These are phyloP conservation scores for Psittacula cyanocephala DNA, from an alignment of 2,113 vertebrate genomes.

Conservation along the genomic window DNA sequence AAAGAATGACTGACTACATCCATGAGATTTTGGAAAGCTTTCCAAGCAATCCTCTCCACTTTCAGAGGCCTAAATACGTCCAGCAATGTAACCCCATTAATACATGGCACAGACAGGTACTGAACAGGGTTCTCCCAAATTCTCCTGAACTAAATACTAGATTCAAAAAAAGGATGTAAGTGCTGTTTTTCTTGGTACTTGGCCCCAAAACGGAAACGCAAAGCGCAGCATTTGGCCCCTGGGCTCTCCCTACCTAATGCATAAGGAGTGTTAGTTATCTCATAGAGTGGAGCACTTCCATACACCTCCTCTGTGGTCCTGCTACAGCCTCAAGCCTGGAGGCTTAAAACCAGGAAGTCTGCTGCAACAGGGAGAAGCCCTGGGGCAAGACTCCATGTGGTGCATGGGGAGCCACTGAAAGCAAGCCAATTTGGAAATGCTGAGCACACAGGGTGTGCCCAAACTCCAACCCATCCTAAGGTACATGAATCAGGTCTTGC, in stretches of 20 bases:
- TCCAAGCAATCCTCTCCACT: background rate
- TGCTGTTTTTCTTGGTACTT: background rate
- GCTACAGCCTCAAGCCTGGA: constrained; percentile 33
- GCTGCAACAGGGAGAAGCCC: constrained; percentile 33
- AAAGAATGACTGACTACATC: background rate
- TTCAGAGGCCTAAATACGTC: background rate
- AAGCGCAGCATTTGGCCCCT: background rate
- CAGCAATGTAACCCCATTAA: background rate
- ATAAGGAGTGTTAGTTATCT: background rate
- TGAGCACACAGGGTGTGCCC: constrained; percentile 61
- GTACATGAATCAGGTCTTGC: constrained; percentile 52
- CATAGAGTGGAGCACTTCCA: background rate
- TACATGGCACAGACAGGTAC: background rate
- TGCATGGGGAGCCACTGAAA: constrained; percentile 22
- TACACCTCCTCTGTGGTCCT: constrained; percentile 42
- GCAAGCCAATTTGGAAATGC: constrained; percentile 63
- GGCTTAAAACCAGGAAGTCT: constrained; percentile 62
- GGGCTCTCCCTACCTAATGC: background rate
- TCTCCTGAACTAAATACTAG: background rate
- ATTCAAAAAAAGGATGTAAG: background rate
- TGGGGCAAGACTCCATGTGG: background rate
- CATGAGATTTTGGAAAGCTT: background rate
- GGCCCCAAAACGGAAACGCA: background rate
- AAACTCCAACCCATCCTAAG: constrained; percentile 6
- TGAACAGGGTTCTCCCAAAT: background rate